These are phyloP conservation scores for Phainopepla nitens DNA, from an alignment of 2,113 vertebrate genomes.

Conservation along the genomic window DNA sequence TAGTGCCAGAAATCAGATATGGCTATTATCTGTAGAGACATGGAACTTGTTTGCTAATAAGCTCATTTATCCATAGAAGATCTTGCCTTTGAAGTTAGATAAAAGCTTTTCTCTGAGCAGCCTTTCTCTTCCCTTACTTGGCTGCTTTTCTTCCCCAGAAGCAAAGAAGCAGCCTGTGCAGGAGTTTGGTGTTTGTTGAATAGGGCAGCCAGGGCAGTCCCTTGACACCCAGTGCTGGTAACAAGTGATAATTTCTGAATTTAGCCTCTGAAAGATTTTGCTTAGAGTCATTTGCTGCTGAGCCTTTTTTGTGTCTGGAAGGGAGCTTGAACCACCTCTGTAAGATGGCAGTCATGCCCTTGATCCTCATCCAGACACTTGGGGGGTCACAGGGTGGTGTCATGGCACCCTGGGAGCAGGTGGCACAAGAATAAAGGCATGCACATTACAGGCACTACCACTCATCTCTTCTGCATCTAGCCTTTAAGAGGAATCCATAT, in stretches of 20 bases:
- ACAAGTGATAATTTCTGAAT: background rate
- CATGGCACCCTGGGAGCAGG: background rate
- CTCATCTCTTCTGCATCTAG: background rate
- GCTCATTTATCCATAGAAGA: background rate
- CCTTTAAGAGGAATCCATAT: background rate
- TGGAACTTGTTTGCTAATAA: background rate
- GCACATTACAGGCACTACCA: accelerated
- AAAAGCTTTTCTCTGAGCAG: background rate
- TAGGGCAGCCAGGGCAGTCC: background rate
- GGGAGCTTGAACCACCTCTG: accelerated
- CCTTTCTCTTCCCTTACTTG: background rate
- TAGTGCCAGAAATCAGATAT: background rate
- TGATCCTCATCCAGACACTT: background rate
- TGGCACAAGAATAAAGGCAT: background rate
- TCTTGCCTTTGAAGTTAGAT: conserved; percentile 27
- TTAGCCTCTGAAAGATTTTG: background rate
- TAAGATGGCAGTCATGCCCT: background rate
- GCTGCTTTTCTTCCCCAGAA: background rate
- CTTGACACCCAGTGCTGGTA: background rate
- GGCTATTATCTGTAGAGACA: background rate
- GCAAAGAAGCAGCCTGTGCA: background rate
- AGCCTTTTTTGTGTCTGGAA: background rate
- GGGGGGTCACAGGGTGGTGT: background rate
- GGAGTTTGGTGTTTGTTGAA: background rate
- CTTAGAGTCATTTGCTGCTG: background rate